Base-by-base conservation (phyloP, 2,888 invertebrate genomes). In the Pachycephus smyrnensis region DNA sequence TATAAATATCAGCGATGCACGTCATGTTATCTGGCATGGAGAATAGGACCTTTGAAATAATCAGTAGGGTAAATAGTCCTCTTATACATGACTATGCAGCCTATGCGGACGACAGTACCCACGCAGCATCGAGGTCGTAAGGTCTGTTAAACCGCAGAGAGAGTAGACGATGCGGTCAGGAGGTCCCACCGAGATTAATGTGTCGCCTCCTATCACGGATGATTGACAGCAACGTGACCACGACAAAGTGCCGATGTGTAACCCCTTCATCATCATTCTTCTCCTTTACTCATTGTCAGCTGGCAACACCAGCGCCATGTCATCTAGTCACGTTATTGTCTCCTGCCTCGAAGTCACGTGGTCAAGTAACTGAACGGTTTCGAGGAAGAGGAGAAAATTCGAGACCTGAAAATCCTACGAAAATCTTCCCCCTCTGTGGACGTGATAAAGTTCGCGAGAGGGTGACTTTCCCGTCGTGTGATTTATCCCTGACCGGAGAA, bases 201-300 rank as follows among this genome's bases (percentile, higher is more conserved):
- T 89, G 91, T 91, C 90, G 89, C 88, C 87, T 89, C 87, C 87
- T 89, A 90, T 90, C 89, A 86, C 88, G 85, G 87, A 80, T 91
- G 91, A 91, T 91, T 91, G 91, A 91, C 91, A 91, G 87, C 82
- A 80, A 82, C 86, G 88, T 87, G 89, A 90, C 90, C 90, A 84
- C 91, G 90, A 90, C 90, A 91, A 91, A 91, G 91, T 86, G 89
- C 90, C 91, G 90, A 89, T 90, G 81, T 82, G 80, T 82, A 83
- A 83, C 80, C 83, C 81, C 84, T 81, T 78, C 82, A 82, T 76
- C 81, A 75, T 79, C 81, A 40, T 76, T 73, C 31, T 73, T 36
- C 71, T 75, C n/a, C 31, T 75, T 31, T 32, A 23, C 23, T 55
- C 55, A 9, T 55, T 23, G 55, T 55, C 55, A 55, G 55, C 55